Conservation (phyloP, 2,113 vertebrate species). For the Erythrolamprus reginae region DNA sequence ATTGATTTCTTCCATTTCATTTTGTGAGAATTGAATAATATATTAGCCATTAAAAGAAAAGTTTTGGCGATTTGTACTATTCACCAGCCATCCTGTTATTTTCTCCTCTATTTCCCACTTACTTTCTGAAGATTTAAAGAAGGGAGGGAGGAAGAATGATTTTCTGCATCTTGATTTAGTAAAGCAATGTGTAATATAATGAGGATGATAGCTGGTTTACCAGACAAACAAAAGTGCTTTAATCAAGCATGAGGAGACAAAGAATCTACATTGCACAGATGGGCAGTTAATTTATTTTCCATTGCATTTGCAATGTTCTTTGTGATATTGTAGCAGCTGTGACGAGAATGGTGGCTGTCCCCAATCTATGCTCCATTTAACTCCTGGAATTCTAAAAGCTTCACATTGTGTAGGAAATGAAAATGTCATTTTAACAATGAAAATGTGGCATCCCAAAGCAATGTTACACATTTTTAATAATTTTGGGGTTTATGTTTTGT, state of each 20-base stretch:
- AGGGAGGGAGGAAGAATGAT: not conserved
- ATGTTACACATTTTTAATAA: constrained; percentile 31
- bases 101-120: not conserved
- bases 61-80: not conserved
- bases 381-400: constrained; percentile 46
- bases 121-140: not conserved
- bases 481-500: constrained; percentile 13
- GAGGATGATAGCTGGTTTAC: constrained; percentile 27
- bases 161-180: constrained; percentile 24
- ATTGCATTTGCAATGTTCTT: constrained; percentile 47
- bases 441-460: constrained; percentile 35
- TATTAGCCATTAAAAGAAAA: not conserved
- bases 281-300: constrained; percentile 52
- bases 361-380: constrained; percentile 58
- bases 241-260: constrained; percentile 47
- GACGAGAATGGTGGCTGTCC: constrained; percentile 51
- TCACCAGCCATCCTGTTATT: not conserved
- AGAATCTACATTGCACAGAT: constrained; percentile 48
- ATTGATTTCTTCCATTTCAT: not conserved
- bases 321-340: constrained; percentile 55
- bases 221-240: constrained; percentile 34
- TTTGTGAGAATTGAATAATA: not conserved
- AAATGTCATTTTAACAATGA: constrained; percentile 36
- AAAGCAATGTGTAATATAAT: constrained; percentile 25
- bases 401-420: constrained; percentile 25